Evolutionary conservation across 2,888 invertebrate species (phyloP), one percentile per base, ranked within the genome.

Genomic region (Eristalinus sepulchralis): DNA sequence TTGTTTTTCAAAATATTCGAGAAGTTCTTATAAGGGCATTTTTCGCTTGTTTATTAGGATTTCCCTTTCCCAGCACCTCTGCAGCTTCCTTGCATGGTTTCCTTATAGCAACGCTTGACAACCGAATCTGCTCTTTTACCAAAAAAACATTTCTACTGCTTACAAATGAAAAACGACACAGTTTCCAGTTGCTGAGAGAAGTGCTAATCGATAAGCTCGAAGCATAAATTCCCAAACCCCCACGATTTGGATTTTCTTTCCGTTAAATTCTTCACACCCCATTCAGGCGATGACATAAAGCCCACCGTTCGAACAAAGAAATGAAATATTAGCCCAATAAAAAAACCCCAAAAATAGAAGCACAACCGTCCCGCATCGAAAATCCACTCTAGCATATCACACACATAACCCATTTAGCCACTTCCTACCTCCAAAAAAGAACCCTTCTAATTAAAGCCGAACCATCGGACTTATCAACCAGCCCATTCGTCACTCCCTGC

Each of bases 401-500:
- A 47, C 47, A 47, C 47, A 57, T 20, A 57, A 57, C 57, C 57
- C 24, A 22, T 57, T 22, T 22, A 57, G 5, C 11, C 57, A 24
- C 11, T 24, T 27, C 24, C 57, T 11, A 2, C 27, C 27, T 27
- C 5, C 11, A 22, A 22, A 53, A 22, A 53, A 11, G n/a, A n/a
- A 57, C 17, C 17, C 57, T 39, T 59, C 34, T 39, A 59, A 75
- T 75, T 64, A 20, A 55, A 59, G 39, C 57, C 59, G 31, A 47
- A 59, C 20, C 59, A 31, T 66, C 39, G 66, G 66, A 76, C 66
- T 76, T 76, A 39, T 60, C 66, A 67, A 76, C 59, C 59, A 60
- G 39, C 27, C 36, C 64, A 78, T 78, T 36, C 70, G 70, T 78
- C 78, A 76, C 59, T 66, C 34, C 57, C 66, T 36, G 57, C 11